Conservation (phyloP, 2,888 invertebrate genomes). For the Lobophora halterata region DNA sequence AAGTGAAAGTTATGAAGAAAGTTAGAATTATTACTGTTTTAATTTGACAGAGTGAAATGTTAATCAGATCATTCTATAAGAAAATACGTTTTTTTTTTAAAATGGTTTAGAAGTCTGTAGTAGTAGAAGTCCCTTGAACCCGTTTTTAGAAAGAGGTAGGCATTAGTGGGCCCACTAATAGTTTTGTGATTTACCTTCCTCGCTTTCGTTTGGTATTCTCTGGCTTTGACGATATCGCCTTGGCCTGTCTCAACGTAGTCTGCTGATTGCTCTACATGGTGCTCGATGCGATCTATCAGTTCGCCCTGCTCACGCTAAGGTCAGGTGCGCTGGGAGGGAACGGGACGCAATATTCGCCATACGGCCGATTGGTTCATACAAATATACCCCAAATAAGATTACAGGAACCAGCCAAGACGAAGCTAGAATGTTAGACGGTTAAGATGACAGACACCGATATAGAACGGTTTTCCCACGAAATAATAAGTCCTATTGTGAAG, state of each 20-base stretch:
- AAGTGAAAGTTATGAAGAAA: not conserved
- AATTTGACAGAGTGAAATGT: no score
- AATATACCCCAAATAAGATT: conserved; percentile 46
- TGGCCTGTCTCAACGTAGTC: conserved; percentile 92
- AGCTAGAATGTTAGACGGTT: conserved; percentile 54
- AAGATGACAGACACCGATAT: conserved; percentile 34
- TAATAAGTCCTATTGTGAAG: conserved; percentile 34
- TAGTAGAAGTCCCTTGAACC: not conserved
- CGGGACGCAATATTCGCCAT: conserved; percentile 49
- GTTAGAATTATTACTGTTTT: no score
- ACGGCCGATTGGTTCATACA: conserved; percentile 77
- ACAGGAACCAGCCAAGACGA: conserved; percentile 59
- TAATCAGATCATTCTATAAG: no score
- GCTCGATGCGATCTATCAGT: conserved; percentile 96
- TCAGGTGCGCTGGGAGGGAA: conserved; percentile 61
- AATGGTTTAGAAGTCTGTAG: not conserved
- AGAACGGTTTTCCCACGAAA: conserved; percentile 19
- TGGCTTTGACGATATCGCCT: conserved; percentile 88
- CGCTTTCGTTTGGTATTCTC: conserved; percentile 92
- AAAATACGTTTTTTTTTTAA: no score
- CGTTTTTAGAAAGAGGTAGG: not conserved
- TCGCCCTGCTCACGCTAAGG: conserved; percentile 88
- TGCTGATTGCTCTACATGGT: conserved; percentile 92
- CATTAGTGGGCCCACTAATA: conserved; percentile 8
- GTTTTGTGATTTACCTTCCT: conserved; percentile 86